Conservation (phyloP, 2,888 invertebrate genomes). For the Dryococelus australis region DNA sequence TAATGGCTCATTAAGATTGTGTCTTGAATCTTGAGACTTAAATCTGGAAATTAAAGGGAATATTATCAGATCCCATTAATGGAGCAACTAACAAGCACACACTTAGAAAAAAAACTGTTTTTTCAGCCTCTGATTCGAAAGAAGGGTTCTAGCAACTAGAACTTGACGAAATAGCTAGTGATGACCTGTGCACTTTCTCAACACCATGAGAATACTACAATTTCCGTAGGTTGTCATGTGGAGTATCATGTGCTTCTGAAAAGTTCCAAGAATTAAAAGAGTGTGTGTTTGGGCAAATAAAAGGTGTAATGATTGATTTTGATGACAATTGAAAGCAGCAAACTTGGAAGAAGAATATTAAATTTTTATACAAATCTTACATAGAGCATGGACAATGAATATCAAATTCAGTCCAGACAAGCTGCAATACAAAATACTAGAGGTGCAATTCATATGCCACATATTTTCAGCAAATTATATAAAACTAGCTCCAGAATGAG, state of each 20-base stretch:
- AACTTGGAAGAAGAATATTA: background rate
- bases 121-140: background rate
- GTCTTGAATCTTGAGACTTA: conserved; percentile 50
- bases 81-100: conserved; percentile 39
- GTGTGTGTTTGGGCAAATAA: background rate
- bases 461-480: conserved; percentile 18
- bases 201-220: background rate
- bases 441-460: conserved; percentile 24
- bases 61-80: conserved; percentile 47
- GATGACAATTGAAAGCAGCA: background rate
- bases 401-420: conserved; percentile 32
- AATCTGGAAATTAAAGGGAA: conserved; percentile 47
- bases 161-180: background rate
- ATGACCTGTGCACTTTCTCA: background rate
- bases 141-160: background rate
- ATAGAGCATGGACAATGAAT: background rate
- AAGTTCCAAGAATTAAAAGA: conserved; percentile 17
- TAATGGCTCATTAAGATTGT: conserved; percentile 48
- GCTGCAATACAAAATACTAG: background rate
- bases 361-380: conserved; percentile 18
- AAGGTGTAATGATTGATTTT: background rate
- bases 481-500: background rate
- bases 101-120: background rate
- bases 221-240: background rate
- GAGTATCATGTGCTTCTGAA: background rate